phyloP scores from a whole-genome alignment of 2,797 vertebrate species.

The Protosalanx chinensis region DNA sequence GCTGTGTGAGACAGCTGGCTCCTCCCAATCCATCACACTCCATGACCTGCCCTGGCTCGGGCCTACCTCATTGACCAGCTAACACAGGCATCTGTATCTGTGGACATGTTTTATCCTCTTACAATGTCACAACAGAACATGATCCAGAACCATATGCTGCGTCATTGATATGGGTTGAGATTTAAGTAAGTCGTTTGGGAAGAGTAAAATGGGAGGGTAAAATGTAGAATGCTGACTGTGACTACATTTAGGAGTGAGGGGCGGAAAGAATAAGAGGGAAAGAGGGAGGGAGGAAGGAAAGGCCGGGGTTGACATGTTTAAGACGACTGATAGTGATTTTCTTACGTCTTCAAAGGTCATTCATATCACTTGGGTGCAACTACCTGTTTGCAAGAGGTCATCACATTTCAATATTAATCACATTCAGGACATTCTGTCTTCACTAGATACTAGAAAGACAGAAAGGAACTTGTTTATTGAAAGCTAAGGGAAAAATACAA shows the following conservation, averaged over 20 bases:
- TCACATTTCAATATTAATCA: too few relatives aligned
- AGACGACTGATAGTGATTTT: neutral
- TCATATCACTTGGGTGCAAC: neutral
- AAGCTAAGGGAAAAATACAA: neutral
- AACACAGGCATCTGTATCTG: neutral
- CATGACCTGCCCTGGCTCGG: neutral
- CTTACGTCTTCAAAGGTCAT: neutral
- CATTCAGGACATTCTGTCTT: constrained; percentile 1
- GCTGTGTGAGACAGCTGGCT: constrained; percentile 35
- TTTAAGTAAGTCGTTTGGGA: neutral
- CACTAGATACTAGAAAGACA: neutral
- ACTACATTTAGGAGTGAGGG: neutral
- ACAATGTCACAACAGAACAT: neutral
- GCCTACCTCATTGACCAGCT: constrained; percentile 5
- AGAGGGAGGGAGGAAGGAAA: too few relatives aligned
- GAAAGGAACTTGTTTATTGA: neutral
- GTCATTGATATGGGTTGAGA: neutral
- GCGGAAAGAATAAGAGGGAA: too few relatives aligned
- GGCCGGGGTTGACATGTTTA: neutral
- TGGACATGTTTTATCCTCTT: neutral
- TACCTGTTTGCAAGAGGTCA: neutral
- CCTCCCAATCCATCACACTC: constrained; percentile 2
- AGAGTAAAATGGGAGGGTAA: neutral
- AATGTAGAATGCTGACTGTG: neutral
- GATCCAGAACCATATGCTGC: neutral